phyloP scores from a whole-genome alignment of 2,797 vertebrate genomes.

The Pipistrellus pygmaeus region DNA sequence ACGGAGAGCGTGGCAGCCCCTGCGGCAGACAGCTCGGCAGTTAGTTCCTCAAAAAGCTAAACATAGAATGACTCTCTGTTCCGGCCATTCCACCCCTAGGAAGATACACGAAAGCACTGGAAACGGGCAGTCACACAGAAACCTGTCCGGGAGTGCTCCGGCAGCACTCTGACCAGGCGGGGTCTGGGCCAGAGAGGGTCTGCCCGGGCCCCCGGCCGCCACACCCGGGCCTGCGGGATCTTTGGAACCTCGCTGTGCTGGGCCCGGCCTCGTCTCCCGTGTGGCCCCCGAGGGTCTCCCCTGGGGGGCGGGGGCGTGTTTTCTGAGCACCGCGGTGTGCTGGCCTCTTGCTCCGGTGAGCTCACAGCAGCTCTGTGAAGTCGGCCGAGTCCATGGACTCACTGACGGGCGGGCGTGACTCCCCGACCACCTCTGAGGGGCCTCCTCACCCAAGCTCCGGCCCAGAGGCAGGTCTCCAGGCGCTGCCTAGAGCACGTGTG shows the following conservation, averaged over 20 bases:
- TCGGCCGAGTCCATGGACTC: accelerated
- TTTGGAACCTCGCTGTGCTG: background rate
- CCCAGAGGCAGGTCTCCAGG: background rate
- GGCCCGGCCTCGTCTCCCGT: background rate
- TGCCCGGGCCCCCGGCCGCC: background rate
- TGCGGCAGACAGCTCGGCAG: background rate
- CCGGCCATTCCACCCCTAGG: background rate
- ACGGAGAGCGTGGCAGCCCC: background rate
- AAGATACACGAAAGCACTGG: background rate
- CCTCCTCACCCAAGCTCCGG: background rate
- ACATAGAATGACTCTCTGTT: background rate
- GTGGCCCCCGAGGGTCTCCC: background rate
- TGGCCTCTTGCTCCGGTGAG: background rate
- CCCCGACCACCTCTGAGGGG: accelerated
- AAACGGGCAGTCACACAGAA: background rate
- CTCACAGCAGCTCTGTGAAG: background rate
- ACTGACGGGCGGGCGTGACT: background rate
- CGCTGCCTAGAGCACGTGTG: background rate
- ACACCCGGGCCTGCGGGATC: background rate
- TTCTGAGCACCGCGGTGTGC: background rate
- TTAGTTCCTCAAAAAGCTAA: background rate
- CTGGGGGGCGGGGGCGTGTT: background rate
- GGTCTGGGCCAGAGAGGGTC: background rate
- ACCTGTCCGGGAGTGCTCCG: accelerated
- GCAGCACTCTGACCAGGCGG: background rate